Percentiles rank a stretch among this genome's conserved stretches.
These are phyloP conservation scores for Portunus trituberculatus DNA, from an alignment of 1,140 invertebrate genomes.

Conservation along the genomic window DNA sequence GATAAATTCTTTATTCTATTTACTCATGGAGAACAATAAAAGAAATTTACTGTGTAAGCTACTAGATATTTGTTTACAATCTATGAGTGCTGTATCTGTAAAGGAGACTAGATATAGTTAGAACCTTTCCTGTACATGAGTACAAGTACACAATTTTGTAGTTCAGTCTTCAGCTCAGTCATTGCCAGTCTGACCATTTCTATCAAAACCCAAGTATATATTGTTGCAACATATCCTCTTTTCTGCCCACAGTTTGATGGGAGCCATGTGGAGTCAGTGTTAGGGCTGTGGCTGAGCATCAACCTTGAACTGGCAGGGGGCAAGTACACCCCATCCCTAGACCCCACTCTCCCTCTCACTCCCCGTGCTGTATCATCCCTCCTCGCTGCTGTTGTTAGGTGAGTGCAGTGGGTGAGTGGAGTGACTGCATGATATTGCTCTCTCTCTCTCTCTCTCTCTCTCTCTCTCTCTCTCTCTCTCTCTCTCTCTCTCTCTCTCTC, in stretches of 20 bases:
- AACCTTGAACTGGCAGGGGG: conserved; percentile 78
- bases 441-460: background rate
- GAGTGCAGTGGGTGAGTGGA: background rate
- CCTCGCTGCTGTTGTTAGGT: conserved; percentile 78
- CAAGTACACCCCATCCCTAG: conserved; percentile 76
- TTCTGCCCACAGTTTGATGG: conserved; percentile 72
- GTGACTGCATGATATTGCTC: background rate
- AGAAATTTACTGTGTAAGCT: too few species aligned
- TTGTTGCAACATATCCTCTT: background rate
- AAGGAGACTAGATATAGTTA: too few species aligned
- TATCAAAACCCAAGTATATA: background rate
- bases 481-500: too few species aligned
- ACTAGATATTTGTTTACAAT: too few species aligned
- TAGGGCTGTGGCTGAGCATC: conserved; percentile 79
- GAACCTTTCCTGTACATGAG: too few species aligned
- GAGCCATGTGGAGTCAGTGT: conserved; percentile 77
- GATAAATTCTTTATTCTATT: too few species aligned
- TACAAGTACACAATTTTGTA: too few species aligned
- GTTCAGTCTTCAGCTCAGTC: too few species aligned
- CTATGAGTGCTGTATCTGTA: too few species aligned
- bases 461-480: too few species aligned
- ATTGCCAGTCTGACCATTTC: too few species aligned
- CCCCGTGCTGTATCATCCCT: conserved; percentile 77
- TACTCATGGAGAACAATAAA: too few species aligned
- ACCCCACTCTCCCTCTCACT: conserved; percentile 78